phyloP scores from a whole-genome alignment of 2,888 invertebrate genomes.

The Pammene aurita region DNA sequence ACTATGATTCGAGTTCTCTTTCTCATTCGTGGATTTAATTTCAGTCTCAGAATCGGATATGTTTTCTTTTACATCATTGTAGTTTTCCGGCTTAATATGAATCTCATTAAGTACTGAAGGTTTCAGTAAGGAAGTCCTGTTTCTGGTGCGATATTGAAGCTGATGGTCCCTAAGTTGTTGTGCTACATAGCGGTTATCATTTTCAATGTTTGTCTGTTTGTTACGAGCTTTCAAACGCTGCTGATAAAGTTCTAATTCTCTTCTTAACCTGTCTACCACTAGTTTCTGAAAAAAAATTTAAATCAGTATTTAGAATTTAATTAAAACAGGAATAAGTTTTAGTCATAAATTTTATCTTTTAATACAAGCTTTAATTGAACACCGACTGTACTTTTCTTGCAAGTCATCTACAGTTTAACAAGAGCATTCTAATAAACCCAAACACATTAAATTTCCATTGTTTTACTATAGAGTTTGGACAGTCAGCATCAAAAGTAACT shows the following conservation, averaged over 20 bases:
- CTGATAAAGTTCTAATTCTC: conserved; percentile 82
- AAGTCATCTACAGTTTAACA: too few species aligned
- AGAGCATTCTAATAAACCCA: too few species aligned
- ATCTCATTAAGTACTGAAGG: conserved; percentile 78
- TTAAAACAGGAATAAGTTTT: neutral
- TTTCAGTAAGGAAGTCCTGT: conserved; percentile 72
- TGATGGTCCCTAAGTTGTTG: conserved; percentile 77
- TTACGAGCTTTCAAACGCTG: conserved; percentile 73
- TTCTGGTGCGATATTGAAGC: conserved; percentile 65
- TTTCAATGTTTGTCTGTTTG: conserved; percentile 72
- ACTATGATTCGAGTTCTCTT: conserved; percentile 70
- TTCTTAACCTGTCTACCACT: conserved; percentile 81
- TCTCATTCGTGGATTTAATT: conserved; percentile 63
- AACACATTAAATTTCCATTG: too few species aligned
- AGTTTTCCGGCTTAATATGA: conserved; percentile 71
- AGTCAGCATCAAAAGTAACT: too few species aligned
- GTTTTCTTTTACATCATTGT: conserved; percentile 60
- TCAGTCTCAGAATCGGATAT: conserved; percentile 73
- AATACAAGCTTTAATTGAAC: too few species aligned
- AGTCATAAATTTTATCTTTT: too few species aligned
- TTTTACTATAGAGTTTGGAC: too few species aligned
- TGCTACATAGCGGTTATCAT: conserved; percentile 74
- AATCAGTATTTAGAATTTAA: neutral
- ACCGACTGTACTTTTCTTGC: too few species aligned
- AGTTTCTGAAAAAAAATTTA: conserved; percentile 72